phyloP scores from a whole-genome alignment of 30 jellyfish, hydroid and myxozoan genomes.

The Aurelia sp. region DNA sequence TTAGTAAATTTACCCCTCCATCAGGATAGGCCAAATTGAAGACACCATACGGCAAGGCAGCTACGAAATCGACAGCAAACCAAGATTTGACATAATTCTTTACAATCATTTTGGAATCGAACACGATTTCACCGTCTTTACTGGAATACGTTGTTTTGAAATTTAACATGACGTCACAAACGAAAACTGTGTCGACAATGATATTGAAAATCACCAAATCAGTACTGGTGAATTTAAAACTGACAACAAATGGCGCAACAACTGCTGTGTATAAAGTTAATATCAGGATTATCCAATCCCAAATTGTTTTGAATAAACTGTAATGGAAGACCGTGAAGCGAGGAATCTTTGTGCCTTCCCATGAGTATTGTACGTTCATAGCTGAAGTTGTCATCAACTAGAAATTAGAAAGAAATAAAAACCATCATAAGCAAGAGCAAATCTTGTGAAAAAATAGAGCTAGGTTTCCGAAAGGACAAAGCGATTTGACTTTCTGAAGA shows the following conservation, averaged over 20 bases:
- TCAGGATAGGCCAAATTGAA: constrained; percentile 36
- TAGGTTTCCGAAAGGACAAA: no score
- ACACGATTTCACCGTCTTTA: constrained; percentile 72
- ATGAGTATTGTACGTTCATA: constrained; percentile 70
- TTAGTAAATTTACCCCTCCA: constrained; percentile 30
- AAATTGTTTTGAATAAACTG: constrained; percentile 63
- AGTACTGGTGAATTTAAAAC: constrained; percentile 42
- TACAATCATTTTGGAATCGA: constrained; percentile 65
- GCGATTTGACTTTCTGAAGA: no score
- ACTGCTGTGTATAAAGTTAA: constrained; percentile 79
- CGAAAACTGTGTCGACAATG: constrained; percentile 72
- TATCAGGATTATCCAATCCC: constrained; percentile 83
- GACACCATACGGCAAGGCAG: constrained; percentile 88
- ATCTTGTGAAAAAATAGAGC: no score
- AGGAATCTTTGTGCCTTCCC: constrained; percentile 73
- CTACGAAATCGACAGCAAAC: constrained; percentile 79
- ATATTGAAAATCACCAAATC: constrained; percentile 56
- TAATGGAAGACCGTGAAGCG: constrained; percentile 72
- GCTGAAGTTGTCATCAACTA: constrained; percentile 54
- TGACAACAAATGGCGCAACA: constrained; percentile 87
- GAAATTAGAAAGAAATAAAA: background rate
- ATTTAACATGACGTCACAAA: constrained; percentile 69
- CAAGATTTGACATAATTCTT: constrained; percentile 72
- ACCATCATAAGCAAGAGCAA: no score
- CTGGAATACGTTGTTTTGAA: constrained; percentile 84